Evolutionary conservation across 2,888 invertebrate species (phyloP), one percentile per base, ranked within the genome.

Genomic region (Meteorus cinctellus): DNA sequence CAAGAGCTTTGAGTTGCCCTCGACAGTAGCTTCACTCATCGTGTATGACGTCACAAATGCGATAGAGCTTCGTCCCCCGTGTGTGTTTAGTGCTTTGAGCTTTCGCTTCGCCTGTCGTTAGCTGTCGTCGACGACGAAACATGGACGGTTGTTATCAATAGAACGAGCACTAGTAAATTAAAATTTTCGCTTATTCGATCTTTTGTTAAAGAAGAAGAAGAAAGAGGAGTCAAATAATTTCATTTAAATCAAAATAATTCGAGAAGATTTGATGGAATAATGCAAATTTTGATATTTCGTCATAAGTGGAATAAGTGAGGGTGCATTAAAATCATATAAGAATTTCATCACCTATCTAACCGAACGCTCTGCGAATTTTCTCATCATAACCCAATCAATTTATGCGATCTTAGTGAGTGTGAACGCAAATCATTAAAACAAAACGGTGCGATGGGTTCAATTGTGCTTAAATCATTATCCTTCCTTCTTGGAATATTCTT

Each of bases 401-500:
- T 27, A 34, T 63, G n/a, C 51, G 55, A 3, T 65, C 19, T 63
- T 63, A 60, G 67, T 67, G 34, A 72, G 71, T 63, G 60, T 59
- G 8, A 59, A 51, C 12, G 27, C 31, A 45, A n/a, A 55, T 14
- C 6, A 24, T 34, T 59, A 27, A 2, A 66, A 70, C 72, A 34
- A 27, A 71, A 48, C 24, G 19, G 66, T 80, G 80, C 77, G 68
- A 92, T 92, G 92, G 92, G 91, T 84, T 94, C 96, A 82, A 94
- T 97, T 85, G 98, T 97, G 83, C 91, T 98, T 80, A 96, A 94
- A 91, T 97, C 97, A 88, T 92, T 98, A 85, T 98, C 98, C 70
- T 92, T 98, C 85, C 93, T 98, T 72, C 91, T 98, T 88, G 98
- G 98, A 78, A 91, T 98, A 85, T 98, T 98, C 91, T 98, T 98